Evolutionary conservation across 2,797 vertebrate species (phyloP).

Genomic region (Avahi laniger): DNA sequence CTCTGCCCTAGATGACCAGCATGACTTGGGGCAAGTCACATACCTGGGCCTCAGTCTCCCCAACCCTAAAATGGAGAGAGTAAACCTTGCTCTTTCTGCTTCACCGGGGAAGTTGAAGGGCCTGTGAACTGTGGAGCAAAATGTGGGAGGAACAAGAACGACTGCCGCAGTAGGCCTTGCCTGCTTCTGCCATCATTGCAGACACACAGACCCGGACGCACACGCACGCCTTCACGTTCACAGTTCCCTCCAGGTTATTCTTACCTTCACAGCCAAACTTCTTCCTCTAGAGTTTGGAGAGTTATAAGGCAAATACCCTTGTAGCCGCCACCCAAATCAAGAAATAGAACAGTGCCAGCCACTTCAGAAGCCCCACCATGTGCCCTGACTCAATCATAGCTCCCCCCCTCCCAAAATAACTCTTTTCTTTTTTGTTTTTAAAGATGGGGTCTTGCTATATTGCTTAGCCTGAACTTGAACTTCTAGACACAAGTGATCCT

Average conservation of each 20-base stretch:
- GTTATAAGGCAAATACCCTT: not conserved
- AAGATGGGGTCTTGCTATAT: no score
- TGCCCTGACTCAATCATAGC: no score
- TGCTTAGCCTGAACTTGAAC: no score
- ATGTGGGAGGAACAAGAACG: not conserved
- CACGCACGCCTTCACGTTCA: no score
- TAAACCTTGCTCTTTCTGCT: not conserved
- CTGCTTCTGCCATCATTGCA: not conserved
- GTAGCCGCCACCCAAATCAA: not conserved
- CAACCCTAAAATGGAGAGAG: not conserved
- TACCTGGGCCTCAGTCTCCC: not conserved
- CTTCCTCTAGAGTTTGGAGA: not conserved
- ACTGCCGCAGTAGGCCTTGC: not conserved
- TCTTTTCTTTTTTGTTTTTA: not conserved
- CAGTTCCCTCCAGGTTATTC: not conserved
- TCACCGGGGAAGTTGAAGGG: not conserved
- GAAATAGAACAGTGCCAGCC: not conserved
- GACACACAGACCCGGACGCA: no score
- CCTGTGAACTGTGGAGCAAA: not conserved
- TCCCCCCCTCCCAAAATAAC: not conserved
- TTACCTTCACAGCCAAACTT: not conserved
- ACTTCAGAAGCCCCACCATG: not conserved
- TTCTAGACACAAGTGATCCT: no score
- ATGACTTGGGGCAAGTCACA: not conserved
- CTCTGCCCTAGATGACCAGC: not conserved